Evolutionary conservation across 2,113 vertebrate genomes (phyloP).

Genomic region (Poeciliopsis turrubarensis): DNA sequence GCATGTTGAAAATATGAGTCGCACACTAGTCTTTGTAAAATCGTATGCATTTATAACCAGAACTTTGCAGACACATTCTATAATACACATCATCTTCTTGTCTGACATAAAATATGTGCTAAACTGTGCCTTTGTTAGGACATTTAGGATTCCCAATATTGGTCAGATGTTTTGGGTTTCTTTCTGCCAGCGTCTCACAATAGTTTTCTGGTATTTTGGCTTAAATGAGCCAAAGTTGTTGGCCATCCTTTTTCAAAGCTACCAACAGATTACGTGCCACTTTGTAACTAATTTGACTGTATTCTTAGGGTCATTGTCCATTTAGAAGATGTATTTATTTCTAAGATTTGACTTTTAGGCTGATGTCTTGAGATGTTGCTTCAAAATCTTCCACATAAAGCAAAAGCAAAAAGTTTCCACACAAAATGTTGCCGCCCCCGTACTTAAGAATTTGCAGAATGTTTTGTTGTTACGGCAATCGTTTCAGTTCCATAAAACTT

Average conservation of each 20-base stretch:
- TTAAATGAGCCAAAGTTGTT: not conserved
- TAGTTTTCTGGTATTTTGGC: not conserved
- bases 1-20: not conserved
- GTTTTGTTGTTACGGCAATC: too few species aligned
- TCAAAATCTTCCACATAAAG: too few species aligned
- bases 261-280: not conserved
- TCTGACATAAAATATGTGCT: not conserved
- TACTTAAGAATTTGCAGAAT: too few species aligned
- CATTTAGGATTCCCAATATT: not conserved
- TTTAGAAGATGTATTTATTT: not conserved
- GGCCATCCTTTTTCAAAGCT: not conserved
- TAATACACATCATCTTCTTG: not conserved
- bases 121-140: not conserved
- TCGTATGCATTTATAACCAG: not conserved
- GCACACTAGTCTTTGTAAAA: not conserved
- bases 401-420: not conserved
- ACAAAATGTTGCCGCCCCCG: not conserved
- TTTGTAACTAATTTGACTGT: not conserved
- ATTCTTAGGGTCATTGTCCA: not conserved
- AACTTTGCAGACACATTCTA: not conserved
- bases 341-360: too few species aligned
- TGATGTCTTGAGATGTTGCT: too few species aligned
- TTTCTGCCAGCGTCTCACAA: not conserved
- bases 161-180: not conserved
- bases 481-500: too few species aligned